phyloP scores from a whole-genome alignment of 2,113 vertebrate species.

The Sinocyclocheilus anophthalmus region DNA sequence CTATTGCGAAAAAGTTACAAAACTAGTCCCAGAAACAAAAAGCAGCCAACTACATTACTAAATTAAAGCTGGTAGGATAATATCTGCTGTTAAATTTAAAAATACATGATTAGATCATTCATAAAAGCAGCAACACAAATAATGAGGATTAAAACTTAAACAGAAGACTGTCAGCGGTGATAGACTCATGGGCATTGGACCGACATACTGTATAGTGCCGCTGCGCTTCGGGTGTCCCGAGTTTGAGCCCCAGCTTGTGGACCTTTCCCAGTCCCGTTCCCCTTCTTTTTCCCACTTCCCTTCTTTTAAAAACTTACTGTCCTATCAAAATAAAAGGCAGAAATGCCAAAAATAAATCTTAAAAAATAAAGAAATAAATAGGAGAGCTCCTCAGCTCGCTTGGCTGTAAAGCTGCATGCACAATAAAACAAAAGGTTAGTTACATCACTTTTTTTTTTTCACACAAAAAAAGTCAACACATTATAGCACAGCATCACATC shows the following conservation, averaged over 20 bases:
- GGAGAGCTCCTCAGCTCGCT: background rate
- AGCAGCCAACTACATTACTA: background rate
- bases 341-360: too few species aligned
- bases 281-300: too few species aligned
- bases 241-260: too few species aligned
- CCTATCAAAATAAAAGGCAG: too few species aligned
- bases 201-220: too few species aligned
- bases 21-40: background rate
- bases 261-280: too few species aligned
- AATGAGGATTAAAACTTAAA: background rate
- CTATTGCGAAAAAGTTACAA: background rate
- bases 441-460: too few species aligned
- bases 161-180: background rate
- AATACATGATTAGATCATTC: background rate
- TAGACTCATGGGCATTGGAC: too few species aligned
- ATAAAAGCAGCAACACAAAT: background rate
- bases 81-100: background rate
- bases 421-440: background rate
- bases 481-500: background rate
- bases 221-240: too few species aligned
- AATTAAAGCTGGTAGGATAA: background rate
- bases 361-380: background rate
- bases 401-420: background rate
- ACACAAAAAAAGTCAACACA: background rate
- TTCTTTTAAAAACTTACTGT: too few species aligned